These are phyloP conservation scores for Mastomys natalensis DNA, from an alignment of 2,113 vertebrate genomes.

Conservation along the genomic window DNA sequence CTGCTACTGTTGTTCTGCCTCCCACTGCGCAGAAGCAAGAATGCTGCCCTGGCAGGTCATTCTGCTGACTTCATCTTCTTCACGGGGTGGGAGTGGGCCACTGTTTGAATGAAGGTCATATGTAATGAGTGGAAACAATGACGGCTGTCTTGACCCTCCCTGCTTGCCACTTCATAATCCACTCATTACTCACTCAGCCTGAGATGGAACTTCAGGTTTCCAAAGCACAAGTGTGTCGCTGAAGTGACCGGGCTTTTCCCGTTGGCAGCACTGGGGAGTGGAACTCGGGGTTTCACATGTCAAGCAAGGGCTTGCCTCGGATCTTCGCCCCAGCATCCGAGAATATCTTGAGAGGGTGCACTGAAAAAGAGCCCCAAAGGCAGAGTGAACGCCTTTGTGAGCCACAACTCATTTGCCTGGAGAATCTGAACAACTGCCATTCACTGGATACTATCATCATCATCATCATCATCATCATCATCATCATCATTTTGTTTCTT, in stretches of 20 bases:
- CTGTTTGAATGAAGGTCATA: not conserved
- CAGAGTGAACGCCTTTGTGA: not conserved
- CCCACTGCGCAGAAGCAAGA: not conserved
- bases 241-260: not conserved
- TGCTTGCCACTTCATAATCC: not conserved
- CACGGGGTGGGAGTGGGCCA: not conserved
- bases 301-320: not conserved
- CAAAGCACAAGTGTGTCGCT: not conserved
- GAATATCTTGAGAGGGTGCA: not conserved
- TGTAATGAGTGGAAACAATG: not conserved
- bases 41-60: not conserved
- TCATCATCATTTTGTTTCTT: not conserved
- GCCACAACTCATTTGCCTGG: not conserved
- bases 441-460: not conserved
- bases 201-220: not conserved
- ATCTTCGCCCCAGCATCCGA: no score
- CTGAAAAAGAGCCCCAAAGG: not conserved
- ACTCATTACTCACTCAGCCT: not conserved
- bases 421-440: not conserved
- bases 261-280: not conserved
- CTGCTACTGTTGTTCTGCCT: not conserved
- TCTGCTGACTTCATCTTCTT: not conserved
- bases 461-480: no score
- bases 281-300: not conserved
- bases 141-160: not conserved